Evolutionary conservation across 2,113 vertebrate species (phyloP).

Genomic region (Taxidea taxus): DNA sequence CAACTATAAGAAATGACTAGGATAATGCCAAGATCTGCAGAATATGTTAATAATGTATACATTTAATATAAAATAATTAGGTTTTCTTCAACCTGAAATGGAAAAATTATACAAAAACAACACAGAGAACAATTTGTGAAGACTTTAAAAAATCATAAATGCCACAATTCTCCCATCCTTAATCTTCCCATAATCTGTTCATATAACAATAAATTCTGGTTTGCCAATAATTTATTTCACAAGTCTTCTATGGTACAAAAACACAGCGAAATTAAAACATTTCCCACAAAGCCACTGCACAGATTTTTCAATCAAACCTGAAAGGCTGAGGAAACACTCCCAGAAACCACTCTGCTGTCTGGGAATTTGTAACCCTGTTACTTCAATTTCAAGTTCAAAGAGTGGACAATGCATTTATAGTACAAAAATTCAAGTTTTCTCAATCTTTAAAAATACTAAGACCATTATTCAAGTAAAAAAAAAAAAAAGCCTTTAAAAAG

Average conservation of each 20-base stretch:
- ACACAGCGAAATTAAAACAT: slow-evolving; percentile 52
- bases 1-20: background rate
- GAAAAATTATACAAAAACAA: slow-evolving; percentile 49
- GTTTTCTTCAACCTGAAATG: slow-evolving; percentile 27
- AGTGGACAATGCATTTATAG: slow-evolving; percentile 23
- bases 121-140: background rate
- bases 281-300: slow-evolving; percentile 43
- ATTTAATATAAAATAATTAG: slow-evolving; percentile 33
- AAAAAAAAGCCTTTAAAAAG: slow-evolving; percentile 47
- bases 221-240: slow-evolving; percentile 65
- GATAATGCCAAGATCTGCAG: background rate
- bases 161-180: slow-evolving; percentile 2
- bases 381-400: slow-evolving; percentile 60
- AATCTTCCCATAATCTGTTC: slow-evolving; percentile 25
- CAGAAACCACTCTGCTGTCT: background rate
- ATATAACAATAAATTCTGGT: slow-evolving; percentile 29
- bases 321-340: slow-evolving; percentile 57
- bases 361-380: background rate
- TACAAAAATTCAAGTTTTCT: slow-evolving; percentile 68
- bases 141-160: background rate
- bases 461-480: slow-evolving; percentile 62
- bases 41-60: slow-evolving; percentile 4
- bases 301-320: slow-evolving; percentile 60
- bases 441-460: slow-evolving; percentile 52
- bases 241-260: slow-evolving; percentile 48